These are phyloP conservation scores for Tyrannus savana DNA, from an alignment of 2,113 vertebrate species.

Conservation along the genomic window DNA sequence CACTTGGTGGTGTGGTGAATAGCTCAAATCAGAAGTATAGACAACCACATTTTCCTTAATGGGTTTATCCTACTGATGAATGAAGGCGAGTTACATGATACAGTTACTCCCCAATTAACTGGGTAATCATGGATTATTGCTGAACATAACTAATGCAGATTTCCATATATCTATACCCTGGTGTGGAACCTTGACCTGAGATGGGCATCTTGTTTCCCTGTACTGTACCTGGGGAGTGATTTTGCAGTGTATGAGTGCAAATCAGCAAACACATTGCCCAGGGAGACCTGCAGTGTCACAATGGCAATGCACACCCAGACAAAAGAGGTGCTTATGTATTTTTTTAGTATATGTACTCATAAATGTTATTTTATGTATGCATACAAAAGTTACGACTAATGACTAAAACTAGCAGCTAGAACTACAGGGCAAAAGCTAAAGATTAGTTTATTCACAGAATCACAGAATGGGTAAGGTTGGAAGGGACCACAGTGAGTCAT, in stretches of 20 bases:
- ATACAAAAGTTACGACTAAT: not conserved
- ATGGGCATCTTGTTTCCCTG: not conserved
- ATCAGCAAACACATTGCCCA: not conserved
- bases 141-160: not conserved
- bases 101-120: not conserved
- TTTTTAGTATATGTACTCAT: not conserved
- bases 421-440: not conserved
- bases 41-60: not conserved
- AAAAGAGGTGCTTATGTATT: not conserved
- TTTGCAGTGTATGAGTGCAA: not conserved
- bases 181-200: not conserved
- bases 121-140: not conserved
- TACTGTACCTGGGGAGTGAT: not conserved
- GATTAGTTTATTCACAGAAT: not conserved
- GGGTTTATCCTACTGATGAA: not conserved
- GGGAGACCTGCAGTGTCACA: accelerated
- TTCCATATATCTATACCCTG: not conserved
- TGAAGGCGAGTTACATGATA: not conserved
- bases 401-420: not conserved
- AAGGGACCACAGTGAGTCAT: not conserved
- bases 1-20: not conserved
- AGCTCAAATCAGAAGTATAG: not conserved
- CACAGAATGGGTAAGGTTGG: not conserved
- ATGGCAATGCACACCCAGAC: not conserved
- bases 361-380: not conserved